phyloP scores from a whole-genome alignment of 2,113 vertebrate species.

The Daphoenositta chrysoptera region DNA sequence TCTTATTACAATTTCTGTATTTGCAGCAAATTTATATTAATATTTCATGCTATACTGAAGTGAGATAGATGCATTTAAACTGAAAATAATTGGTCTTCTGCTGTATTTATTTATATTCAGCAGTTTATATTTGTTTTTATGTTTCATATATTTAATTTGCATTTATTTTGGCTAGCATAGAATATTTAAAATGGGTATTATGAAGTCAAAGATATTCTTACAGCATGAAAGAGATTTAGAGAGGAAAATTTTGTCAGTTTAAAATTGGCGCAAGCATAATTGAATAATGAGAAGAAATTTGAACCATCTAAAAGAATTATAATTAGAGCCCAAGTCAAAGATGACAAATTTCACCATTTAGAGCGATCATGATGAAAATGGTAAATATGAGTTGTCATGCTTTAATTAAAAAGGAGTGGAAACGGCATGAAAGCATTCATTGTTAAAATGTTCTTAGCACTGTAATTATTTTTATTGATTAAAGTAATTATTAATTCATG shows the following conservation, averaged over 20 bases:
- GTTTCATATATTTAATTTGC: slow-evolving; percentile 21
- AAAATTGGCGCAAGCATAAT: slow-evolving; percentile 54
- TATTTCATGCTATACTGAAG: slow-evolving; percentile 27
- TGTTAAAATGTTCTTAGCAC: slow-evolving; percentile 58
- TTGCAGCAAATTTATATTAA: slow-evolving; percentile 39
- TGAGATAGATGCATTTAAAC: slow-evolving; percentile 20
- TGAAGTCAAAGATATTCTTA: not conserved
- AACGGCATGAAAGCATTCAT: slow-evolving; percentile 34
- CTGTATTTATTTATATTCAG: slow-evolving; percentile 32
- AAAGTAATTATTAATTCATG: slow-evolving; percentile 71
- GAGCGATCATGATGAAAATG: slow-evolving; percentile 40
- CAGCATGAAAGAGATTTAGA: slow-evolving; percentile 21
- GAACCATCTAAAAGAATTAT: slow-evolving; percentile 46
- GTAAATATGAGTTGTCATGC: slow-evolving; percentile 42
- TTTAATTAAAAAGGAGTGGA: slow-evolving; percentile 61
- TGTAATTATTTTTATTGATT: slow-evolving; percentile 64
- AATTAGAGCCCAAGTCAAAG: slow-evolving; percentile 50
- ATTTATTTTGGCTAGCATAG: not conserved
- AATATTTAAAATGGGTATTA: slow-evolving; percentile 5
- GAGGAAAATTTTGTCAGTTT: not conserved
- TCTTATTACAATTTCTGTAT: not conserved
- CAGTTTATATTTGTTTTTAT: slow-evolving; percentile 15
- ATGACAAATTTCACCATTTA: slow-evolving; percentile 59
- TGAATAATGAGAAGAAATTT: slow-evolving; percentile 45
- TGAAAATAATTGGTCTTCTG: slow-evolving; percentile 22